A percentile compares a stretch with the other conserved stretches of the same genome.
Evolutionary conservation across 2,888 invertebrate genomes (phyloP).

Genomic region (Polydrusus cervinus): DNA sequence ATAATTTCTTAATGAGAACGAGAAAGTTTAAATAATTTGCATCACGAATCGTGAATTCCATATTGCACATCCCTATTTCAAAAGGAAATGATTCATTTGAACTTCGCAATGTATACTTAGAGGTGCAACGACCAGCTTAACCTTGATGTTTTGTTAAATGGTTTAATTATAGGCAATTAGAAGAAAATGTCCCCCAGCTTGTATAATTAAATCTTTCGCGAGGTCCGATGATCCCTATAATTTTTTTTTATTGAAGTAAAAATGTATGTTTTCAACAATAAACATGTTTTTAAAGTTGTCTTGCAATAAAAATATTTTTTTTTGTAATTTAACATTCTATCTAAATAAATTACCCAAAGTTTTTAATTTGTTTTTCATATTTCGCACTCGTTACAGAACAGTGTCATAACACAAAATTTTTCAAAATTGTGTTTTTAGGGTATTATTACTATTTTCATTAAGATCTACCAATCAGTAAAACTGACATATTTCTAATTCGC

Average conservation of each 20-base stretch:
- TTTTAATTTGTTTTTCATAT: too few relatives aligned
- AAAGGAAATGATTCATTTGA: constrained; percentile 64
- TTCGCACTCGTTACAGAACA: too few relatives aligned
- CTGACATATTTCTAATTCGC: too few relatives aligned
- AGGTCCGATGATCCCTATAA: constrained; percentile 34
- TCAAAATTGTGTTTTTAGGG: too few relatives aligned
- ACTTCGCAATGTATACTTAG: constrained; percentile 49
- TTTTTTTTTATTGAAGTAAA: not conserved
- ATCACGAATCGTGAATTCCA: not conserved
- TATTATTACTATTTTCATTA: too few relatives aligned
- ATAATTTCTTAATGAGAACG: too few relatives aligned
- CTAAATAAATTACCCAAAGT: too few relatives aligned
- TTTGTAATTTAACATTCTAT: not conserved
- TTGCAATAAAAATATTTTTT: too few relatives aligned
- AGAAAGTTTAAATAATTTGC: too few relatives aligned
- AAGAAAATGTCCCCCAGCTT: constrained; percentile 51
- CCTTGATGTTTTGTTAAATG: constrained; percentile 60
- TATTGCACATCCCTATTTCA: constrained; percentile 55
- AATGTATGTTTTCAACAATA: not conserved
- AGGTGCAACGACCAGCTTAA: constrained; percentile 60
- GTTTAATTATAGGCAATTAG: constrained; percentile 56
- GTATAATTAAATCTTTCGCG: constrained; percentile 52
- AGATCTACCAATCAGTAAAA: too few relatives aligned
- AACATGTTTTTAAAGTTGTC: constrained; percentile 1
- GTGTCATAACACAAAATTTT: too few relatives aligned